A percentile compares a stretch with the other conserved stretches of the same genome.
Evolutionary conservation across 2,888 invertebrate genomes (phyloP).

Genomic region (Holacanthella duospinosa): DNA sequence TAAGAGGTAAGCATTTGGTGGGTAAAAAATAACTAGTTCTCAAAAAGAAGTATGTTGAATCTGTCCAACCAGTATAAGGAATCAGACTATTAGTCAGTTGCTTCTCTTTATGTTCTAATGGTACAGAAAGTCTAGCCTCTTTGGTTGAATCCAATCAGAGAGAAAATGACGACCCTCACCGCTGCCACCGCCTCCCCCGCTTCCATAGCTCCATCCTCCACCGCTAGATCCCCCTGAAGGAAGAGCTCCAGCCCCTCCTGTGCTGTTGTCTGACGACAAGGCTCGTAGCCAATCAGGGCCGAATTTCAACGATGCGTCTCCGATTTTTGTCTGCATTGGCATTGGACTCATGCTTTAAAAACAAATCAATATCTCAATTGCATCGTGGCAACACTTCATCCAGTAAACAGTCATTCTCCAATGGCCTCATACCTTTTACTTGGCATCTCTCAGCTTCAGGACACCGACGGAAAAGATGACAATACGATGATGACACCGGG

Average conservation of each 20-base stretch:
- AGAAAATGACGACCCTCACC: no score
- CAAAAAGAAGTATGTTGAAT: no score
- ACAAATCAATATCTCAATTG: not conserved
- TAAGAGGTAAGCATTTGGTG: no score
- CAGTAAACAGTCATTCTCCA: not conserved
- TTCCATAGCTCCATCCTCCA: slow-evolving; percentile 20
- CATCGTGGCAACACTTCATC: no score
- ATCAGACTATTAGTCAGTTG: no score
- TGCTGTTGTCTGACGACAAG: slow-evolving; percentile 30
- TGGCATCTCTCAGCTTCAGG: slow-evolving; percentile 4
- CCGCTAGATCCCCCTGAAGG: slow-evolving; percentile 16
- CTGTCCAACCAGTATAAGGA: no score
- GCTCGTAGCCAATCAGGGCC: slow-evolving; percentile 38
- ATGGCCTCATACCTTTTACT: slow-evolving; percentile 12
- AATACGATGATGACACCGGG: not conserved
- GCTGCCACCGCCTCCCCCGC: slow-evolving; percentile 9
- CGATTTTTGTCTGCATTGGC: slow-evolving; percentile 38
- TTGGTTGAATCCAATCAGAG: no score
- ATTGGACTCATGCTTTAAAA: slow-evolving; percentile 33
- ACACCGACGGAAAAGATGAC: not conserved
- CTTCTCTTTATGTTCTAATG: no score
- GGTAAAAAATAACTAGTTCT: no score
- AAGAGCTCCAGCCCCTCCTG: slow-evolving; percentile 17
- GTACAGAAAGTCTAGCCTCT: no score
- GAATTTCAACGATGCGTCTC: slow-evolving; percentile 37